Conservation (phyloP, 64 coral and sea anemone species). For the Stylophora pistillata region DNA sequence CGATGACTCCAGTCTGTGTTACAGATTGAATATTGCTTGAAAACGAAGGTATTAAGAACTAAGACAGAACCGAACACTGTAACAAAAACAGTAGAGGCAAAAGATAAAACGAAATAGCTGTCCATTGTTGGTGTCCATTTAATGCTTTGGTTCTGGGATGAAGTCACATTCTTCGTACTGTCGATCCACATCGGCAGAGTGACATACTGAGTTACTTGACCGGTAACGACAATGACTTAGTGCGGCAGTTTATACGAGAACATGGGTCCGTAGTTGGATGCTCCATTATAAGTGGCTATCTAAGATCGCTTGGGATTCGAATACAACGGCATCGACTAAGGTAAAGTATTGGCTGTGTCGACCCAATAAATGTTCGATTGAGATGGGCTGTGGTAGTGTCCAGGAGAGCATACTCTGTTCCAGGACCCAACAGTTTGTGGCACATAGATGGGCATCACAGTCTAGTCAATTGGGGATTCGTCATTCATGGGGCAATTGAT, state of each 20-base stretch:
- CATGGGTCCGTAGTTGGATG: slow-evolving; percentile 54
- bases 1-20: slow-evolving; percentile 43
- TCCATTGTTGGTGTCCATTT: slow-evolving; percentile 22
- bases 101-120: slow-evolving; percentile 47
- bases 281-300: slow-evolving; percentile 45
- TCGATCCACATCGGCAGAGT: slow-evolving; percentile 41
- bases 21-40: not conserved
- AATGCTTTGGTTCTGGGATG: not conserved
- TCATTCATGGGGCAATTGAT: slow-evolving; percentile 50
- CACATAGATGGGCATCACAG: slow-evolving; percentile 51
- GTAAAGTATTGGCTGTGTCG: slow-evolving; percentile 49
- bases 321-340: slow-evolving; percentile 49
- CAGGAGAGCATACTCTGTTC: not conserved
- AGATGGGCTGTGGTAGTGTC: not conserved
- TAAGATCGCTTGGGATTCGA: slow-evolving; percentile 47
- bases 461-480: slow-evolving; percentile 52
- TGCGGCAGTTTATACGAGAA: slow-evolving; percentile 24
- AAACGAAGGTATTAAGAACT: not conserved
- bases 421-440: slow-evolving; percentile 33
- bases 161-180: not conserved
- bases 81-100: slow-evolving; percentile 34
- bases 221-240: not conserved
- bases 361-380: slow-evolving; percentile 44
- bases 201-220: slow-evolving; percentile 26
- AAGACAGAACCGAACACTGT: slow-evolving; percentile 57